Evolutionary conservation across 1,140 invertebrate genomes (phyloP).

Genomic region (Phymorhynchus buccinoides): DNA sequence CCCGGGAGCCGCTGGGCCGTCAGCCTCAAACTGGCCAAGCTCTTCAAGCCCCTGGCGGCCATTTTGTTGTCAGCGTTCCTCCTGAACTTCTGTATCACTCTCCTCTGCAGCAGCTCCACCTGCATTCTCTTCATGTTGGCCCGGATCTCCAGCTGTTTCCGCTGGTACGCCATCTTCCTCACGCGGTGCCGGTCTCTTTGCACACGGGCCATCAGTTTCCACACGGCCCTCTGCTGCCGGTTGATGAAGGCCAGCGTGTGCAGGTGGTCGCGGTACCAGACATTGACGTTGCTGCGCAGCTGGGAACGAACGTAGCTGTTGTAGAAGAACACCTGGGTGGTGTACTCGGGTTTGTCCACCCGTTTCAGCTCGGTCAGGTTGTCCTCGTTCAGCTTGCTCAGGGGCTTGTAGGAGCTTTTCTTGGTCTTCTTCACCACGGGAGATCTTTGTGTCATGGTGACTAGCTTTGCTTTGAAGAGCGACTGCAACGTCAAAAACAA

Average conservation of each 20-base stretch:
- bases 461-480: not conserved
- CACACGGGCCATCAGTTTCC: conserved; percentile 8
- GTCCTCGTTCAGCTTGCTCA: conserved; percentile 30
- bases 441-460: not conserved
- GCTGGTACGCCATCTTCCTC: not conserved
- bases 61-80: conserved; percentile 4
- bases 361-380: not conserved
- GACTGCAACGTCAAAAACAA: not conserved
- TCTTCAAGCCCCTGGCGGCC: not conserved
- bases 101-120: not conserved
- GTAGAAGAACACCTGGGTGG: conserved; percentile 19
- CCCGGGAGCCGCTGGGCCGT: not conserved
- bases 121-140: not conserved
- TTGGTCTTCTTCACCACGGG: conserved; percentile 4
- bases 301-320: not conserved
- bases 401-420: conserved; percentile 22
- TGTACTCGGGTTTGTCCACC: conserved; percentile 18
- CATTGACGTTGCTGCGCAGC: not conserved
- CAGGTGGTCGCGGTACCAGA: conserved; percentile 25
- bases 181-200: conserved; percentile 15
- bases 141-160: conserved; percentile 1
- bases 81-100: conserved; percentile 7
- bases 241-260: not conserved
- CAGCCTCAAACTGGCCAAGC: not conserved
- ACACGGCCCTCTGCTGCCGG: conserved; percentile 20